A percentile compares a stretch with the other conserved stretches of the same genome.
phyloP scores from a whole-genome alignment of 2,113 vertebrate genomes.

The Microcebus murinus region DNA sequence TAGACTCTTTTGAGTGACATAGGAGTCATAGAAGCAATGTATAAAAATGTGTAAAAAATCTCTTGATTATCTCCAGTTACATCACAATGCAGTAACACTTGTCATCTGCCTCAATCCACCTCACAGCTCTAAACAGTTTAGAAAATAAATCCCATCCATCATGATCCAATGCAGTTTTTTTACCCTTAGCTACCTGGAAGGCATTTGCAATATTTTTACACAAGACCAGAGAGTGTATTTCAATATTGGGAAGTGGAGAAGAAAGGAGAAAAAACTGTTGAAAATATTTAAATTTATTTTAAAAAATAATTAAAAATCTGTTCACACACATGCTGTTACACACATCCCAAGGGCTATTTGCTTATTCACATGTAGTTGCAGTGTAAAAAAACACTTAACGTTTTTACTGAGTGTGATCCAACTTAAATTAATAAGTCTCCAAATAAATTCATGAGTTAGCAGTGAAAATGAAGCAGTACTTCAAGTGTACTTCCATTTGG shows the following conservation, averaged over 20 bases:
- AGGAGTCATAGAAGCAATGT: background rate
- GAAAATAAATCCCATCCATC: slow-evolving; percentile 56
- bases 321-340: slow-evolving; percentile 46
- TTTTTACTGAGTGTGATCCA: slow-evolving; percentile 64
- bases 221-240: background rate
- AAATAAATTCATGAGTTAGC: slow-evolving; percentile 75
- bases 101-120: background rate
- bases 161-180: background rate
- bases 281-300: slow-evolving; percentile 41
- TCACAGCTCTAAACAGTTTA: slow-evolving; percentile 57
- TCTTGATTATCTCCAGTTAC: background rate
- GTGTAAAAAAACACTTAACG: slow-evolving; percentile 47
- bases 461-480: slow-evolving; percentile 66
- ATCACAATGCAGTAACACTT: slow-evolving; percentile 34
- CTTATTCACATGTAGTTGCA: slow-evolving; percentile 50
- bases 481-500: slow-evolving; percentile 75
- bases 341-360: background rate
- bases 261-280: background rate
- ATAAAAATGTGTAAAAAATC: background rate
- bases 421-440: slow-evolving; percentile 67
- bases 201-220: slow-evolving; percentile 64
- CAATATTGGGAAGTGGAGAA: background rate
- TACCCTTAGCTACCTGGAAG: slow-evolving; percentile 33
- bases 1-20: background rate
- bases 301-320: slow-evolving; percentile 57